phyloP scores from a whole-genome alignment of 2,797 vertebrate species.

The Eupleurogrammus muticus region DNA sequence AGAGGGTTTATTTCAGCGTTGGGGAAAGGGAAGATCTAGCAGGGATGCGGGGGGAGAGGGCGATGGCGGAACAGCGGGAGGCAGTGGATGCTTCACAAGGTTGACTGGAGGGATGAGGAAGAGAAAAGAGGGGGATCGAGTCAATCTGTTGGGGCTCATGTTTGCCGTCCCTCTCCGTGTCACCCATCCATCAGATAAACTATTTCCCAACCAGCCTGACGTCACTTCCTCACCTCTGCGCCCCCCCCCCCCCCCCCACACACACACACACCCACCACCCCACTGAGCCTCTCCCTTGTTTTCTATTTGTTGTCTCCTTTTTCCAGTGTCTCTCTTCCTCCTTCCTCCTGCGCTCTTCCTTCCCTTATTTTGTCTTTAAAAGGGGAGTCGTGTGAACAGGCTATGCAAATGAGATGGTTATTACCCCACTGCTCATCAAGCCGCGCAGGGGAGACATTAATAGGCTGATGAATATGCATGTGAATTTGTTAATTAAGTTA shows the following conservation, averaged over 20 bases:
- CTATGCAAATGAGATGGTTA: conserved; percentile 99
- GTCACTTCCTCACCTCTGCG: conserved; percentile 77
- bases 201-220: conserved; percentile 62
- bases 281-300: conserved; percentile 62
- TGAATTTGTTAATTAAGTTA: conserved; percentile 99
- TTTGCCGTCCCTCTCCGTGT: conserved; percentile 60
- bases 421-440: conserved; percentile 99
- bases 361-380: conserved; percentile 84
- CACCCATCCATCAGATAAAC: conserved; percentile 72
- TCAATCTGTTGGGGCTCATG: conserved; percentile 72
- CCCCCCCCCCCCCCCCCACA: conserved; percentile 48
- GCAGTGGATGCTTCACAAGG: conserved; percentile 63
- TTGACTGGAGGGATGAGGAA: conserved; percentile 73
- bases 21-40: conserved; percentile 36
- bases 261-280: conserved; percentile 44
- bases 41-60: conserved; percentile 55
- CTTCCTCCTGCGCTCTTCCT: conserved; percentile 71
- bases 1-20: conserved; percentile 40
- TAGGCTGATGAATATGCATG: conserved; percentile 99
- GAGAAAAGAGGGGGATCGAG: conserved; percentile 63
- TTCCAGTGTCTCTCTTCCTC: conserved; percentile 56
- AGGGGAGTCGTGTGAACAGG: conserved; percentile 91
- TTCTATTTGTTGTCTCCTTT: conserved; percentile 67
- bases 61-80: conserved; percentile 71
- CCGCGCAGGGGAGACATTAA: conserved; percentile 98